phyloP scores from a whole-genome alignment of 2,113 vertebrate genomes.

The Actenoides hombroni region DNA sequence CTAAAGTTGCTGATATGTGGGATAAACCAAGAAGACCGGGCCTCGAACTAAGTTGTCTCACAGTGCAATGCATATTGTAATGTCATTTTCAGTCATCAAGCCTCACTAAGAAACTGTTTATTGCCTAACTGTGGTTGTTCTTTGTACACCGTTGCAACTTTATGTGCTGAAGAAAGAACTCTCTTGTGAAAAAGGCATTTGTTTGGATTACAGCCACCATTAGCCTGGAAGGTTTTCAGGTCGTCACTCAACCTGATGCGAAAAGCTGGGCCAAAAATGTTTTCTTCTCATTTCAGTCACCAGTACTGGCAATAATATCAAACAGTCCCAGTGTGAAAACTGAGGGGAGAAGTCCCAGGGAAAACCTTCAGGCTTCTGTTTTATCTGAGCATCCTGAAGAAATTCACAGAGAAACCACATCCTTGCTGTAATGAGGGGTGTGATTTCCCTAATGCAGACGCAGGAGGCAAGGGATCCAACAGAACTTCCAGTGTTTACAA shows the following conservation, averaged over 20 bases:
- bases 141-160: not conserved
- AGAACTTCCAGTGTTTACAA: not conserved
- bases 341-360: fast-evolving
- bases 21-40: not conserved
- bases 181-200: not conserved
- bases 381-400: not conserved
- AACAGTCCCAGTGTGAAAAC: not conserved
- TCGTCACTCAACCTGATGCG: not conserved
- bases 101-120: not conserved
- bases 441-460: not conserved
- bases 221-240: not conserved
- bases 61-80: not conserved
- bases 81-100: not conserved
- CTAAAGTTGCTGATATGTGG: not conserved
- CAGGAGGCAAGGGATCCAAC: not conserved
- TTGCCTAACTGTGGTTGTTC: not conserved
- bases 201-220: not conserved
- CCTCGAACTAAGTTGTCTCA: not conserved
- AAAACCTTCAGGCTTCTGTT: not conserved
- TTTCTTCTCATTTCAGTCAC: not conserved
- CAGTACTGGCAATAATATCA: not conserved
- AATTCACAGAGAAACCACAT: not conserved
- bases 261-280: not conserved
- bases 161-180: not conserved
- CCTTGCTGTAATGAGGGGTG: not conserved